Evolutionary conservation across 2,113 vertebrate species (phyloP).

Genomic region (Oceanites oceanicus): DNA sequence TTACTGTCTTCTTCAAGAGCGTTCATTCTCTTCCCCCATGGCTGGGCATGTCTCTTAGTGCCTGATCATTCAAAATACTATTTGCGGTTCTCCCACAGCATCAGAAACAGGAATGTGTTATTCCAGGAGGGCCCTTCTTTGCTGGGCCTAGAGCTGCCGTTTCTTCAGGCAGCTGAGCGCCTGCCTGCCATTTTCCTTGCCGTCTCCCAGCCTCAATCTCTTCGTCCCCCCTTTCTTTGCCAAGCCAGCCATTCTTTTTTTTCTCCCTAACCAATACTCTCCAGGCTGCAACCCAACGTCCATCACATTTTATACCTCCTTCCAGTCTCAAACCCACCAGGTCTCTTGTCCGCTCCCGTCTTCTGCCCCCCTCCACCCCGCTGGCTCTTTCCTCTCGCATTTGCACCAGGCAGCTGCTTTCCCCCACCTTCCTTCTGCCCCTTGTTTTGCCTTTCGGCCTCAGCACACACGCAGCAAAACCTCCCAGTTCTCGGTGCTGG

Average conservation of each 20-base stretch:
- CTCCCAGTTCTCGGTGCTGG: accelerated
- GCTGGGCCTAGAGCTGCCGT: accelerated
- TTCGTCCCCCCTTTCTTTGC: neutral
- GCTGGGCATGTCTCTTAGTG: neutral
- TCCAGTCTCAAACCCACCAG: neutral
- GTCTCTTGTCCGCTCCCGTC: neutral
- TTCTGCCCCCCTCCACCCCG: accelerated
- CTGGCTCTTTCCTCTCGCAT: neutral
- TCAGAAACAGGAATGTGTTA: neutral
- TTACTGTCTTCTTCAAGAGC: neutral
- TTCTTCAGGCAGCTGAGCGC: neutral
- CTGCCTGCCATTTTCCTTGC: no score
- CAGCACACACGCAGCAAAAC: accelerated
- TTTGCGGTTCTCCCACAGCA: neutral
- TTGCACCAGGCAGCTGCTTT: neutral
- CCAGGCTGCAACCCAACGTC: neutral
- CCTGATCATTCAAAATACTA: neutral
- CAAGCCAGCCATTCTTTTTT: neutral
- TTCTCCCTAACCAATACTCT: neutral
- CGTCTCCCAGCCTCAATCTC: neutral
- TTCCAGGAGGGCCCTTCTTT: neutral
- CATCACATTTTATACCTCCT: neutral
- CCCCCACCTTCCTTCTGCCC: neutral
- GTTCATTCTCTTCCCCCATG: neutral
- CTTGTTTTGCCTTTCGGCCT: neutral